Evolutionary conservation across 37 sponge, comb jelly and placozoan genomes (phyloP).

Genomic region (Tethya wilhelma): DNA sequence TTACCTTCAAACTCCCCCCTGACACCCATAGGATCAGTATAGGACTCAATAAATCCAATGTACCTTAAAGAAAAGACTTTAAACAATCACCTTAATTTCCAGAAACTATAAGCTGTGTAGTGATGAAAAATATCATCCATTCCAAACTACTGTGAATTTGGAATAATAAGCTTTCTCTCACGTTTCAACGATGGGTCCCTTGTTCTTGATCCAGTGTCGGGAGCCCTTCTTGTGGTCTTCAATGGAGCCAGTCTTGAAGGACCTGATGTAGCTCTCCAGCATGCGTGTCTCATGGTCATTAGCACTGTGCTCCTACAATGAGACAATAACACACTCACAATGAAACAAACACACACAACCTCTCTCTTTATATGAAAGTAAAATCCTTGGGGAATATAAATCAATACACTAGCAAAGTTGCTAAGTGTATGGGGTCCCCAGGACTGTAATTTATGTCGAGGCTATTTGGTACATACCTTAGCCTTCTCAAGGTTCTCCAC

Average conservation of each 20-base stretch:
- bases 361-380: no score
- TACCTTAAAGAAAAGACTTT: constrained; percentile 42
- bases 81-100: neutral
- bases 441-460: neutral
- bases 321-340: neutral
- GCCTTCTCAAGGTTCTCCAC: constrained; percentile 76
- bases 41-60: constrained; percentile 96
- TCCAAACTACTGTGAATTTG: no score
- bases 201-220: constrained; percentile 87
- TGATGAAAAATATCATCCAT: no score
- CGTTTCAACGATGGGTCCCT: constrained; percentile 89
- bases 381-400: no score
- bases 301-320: constrained; percentile 62
- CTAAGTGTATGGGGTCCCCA: no score
- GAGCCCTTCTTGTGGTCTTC: constrained; percentile 88
- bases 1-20: constrained; percentile 94
- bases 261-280: constrained; percentile 74
- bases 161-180: constrained; percentile 5
- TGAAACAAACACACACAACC: neutral
- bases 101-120: no score
- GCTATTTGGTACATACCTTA: constrained; percentile 41
- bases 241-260: constrained; percentile 83
- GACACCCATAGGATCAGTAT: constrained; percentile 92
- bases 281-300: constrained; percentile 74
- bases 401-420: no score